Conservation (phyloP, 2,113 vertebrate species). For the Oxyruncus cristatus region DNA sequence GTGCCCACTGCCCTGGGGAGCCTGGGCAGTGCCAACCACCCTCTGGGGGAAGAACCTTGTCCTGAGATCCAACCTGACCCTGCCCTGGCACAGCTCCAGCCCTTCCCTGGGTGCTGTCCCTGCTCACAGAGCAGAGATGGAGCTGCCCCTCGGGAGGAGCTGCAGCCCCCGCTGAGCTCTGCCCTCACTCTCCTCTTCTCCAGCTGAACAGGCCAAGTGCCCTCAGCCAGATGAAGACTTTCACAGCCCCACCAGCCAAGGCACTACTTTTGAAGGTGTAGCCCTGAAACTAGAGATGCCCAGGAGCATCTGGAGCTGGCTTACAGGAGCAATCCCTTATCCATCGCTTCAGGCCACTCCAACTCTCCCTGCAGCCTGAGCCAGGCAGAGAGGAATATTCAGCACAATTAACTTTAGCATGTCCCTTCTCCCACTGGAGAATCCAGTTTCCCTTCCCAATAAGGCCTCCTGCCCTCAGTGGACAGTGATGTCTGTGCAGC, state of each 20-base stretch:
- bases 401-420: neutral
- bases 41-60: neutral
- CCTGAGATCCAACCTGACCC: accelerated
- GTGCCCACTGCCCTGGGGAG: neutral
- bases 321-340: neutral
- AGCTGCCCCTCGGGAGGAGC: neutral
- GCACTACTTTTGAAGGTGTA: neutral
- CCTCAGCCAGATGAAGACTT: neutral
- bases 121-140: neutral
- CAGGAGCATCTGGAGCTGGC: neutral
- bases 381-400: neutral
- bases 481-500: neutral
- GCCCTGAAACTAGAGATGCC: neutral
- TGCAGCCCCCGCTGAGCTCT: neutral
- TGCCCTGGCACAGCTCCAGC: neutral
- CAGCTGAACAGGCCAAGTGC: neutral
- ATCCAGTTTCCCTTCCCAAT: neutral
- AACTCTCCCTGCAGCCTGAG: neutral
- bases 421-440: neutral
- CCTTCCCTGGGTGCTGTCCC: accelerated
- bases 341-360: neutral
- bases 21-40: neutral
- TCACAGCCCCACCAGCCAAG: accelerated
- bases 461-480: neutral
- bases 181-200: neutral